Evolutionary conservation across 2,888 invertebrate genomes (phyloP).

Genomic region (Apotomis capreana): DNA sequence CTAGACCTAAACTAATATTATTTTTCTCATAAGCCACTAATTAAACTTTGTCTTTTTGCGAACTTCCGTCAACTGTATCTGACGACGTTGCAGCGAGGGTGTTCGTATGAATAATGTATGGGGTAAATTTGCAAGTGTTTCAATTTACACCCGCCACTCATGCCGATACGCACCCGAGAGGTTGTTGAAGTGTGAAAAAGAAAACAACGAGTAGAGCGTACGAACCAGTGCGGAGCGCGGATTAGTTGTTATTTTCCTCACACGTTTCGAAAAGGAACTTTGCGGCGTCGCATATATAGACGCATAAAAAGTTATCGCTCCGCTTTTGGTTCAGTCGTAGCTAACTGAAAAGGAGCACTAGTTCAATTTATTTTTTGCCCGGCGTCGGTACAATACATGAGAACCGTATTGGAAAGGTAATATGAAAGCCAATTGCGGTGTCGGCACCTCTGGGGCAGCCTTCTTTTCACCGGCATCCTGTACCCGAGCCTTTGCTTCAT

Average conservation of each 20-base stretch:
- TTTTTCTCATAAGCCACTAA: conserved; percentile 26
- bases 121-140: conserved; percentile 83
- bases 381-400: conserved; percentile 43
- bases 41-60: conserved; percentile 51
- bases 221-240: conserved; percentile 47
- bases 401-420: conserved; percentile 47
- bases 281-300: conserved; percentile 16
- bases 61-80: conserved; percentile 72
- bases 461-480: conserved; percentile 44
- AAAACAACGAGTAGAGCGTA: conserved; percentile 68
- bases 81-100: conserved; percentile 68
- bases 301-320: conserved; percentile 35
- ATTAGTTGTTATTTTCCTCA: conserved; percentile 43
- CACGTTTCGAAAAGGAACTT: conserved; percentile 35
- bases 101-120: conserved; percentile 82
- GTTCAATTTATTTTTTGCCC: conserved; percentile 43
- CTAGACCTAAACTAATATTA: conserved; percentile 24
- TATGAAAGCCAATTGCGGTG: conserved; percentile 49
- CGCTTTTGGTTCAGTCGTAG: conserved; percentile 33
- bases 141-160: conserved; percentile 81
- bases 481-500: conserved; percentile 45
- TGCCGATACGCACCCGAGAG: conserved; percentile 73
- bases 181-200: conserved; percentile 78
- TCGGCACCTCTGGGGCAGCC: conserved; percentile 46
- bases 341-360: conserved; percentile 42